Evolutionary conservation across 2,113 vertebrate genomes (phyloP), one percentile per base, ranked within the genome.

Genomic region (Alectura lathami): DNA sequence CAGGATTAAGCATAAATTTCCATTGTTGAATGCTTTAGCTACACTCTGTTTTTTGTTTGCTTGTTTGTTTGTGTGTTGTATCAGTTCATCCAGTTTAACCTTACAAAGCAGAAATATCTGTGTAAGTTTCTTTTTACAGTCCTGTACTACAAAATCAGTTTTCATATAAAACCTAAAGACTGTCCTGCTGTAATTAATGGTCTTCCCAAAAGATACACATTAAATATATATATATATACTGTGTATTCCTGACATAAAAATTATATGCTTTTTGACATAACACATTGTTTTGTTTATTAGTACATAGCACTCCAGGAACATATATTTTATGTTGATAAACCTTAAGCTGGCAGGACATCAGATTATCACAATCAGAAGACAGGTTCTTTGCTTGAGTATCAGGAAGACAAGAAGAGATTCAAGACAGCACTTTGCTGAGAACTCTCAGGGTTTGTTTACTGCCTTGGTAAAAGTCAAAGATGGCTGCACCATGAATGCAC

Each of bases 381-480:
- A 0, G 0, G 4, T 53, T 0, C 5, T 85, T 67, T 45, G 36
- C 5, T 27, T 9, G 7, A 74, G 18, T 29, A 38, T 80, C 14
- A 51, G 26, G 29, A 94, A 53, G 48, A 30, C 1, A 59, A 22
- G 34, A 91, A 62, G n/a, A 84, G 27, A 80, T 42, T 67, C 32
- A 34, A 85, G 34, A 92, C 3, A 74, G 26, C 15, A 11, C 47
- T 77, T 48, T 81, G 56, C 47, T 91, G 60, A 90, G 16, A 67
- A 29, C 34, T 34, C 40, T 43, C 18, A 38, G 23, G 68, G 16
- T 17, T 77, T 72, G 14, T 47, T 95, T 86, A 64, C 60, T 83
- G 43, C 17, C 43, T 43, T 20, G 40, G 74, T 4, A n/a, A 89
- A 90, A 59, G 24, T 3, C 0, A 0, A 80, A 86, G 63, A 83